Evolutionary conservation across 2,113 vertebrate genomes (phyloP), one percentile per base, ranked within the genome.

Genomic region (Sterna hirundo): DNA sequence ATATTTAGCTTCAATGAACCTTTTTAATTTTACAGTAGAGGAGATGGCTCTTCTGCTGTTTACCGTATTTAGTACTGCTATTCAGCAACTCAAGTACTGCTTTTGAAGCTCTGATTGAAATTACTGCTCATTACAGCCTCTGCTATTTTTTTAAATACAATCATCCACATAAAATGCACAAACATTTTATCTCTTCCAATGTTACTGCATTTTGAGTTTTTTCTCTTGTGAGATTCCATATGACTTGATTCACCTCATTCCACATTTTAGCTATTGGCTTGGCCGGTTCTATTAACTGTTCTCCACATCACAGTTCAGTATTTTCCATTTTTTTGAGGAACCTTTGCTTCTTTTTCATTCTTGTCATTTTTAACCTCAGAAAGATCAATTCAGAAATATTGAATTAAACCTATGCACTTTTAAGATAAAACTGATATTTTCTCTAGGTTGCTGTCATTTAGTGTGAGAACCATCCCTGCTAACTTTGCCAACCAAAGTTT

Each of bases 31-130:
- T 72, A 52, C 55, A 29, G 21, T 71, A 75, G 68, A 93, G 47
- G 65, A 94, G 90, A 94, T 94, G 77, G 42, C 44, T 94, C 52
- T 93, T 97, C 89, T 91, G 55, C 68, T 93, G 79, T 94, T 96
- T 94, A 91, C 90, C 47, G 12, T 90, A 94, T 93, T 96, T 94
- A 96, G 93, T 87, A 91, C 75, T 38, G 74, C 58, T 96, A 94
- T 97, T 96, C 93, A 96, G 78, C 75, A 86, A 30, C 83, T 96
- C 92, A 92, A 97, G 90, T 93, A 84, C 90, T 78, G 88, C 86
- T 95, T 93, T 95, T 96, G 92, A 96, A 91, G 72, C 86, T 93
- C 90, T 97, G 92, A 96, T 92, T 97, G 94, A 97, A 97, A 96
- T 95, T 94, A 94, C 88, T 79, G 90, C 83, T 96, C 92, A 94